A percentile compares a stretch with the other conserved stretches of the same genome.
Evolutionary conservation across 2,113 vertebrate species (phyloP).

Genomic region (Sceloporus undulatus): DNA sequence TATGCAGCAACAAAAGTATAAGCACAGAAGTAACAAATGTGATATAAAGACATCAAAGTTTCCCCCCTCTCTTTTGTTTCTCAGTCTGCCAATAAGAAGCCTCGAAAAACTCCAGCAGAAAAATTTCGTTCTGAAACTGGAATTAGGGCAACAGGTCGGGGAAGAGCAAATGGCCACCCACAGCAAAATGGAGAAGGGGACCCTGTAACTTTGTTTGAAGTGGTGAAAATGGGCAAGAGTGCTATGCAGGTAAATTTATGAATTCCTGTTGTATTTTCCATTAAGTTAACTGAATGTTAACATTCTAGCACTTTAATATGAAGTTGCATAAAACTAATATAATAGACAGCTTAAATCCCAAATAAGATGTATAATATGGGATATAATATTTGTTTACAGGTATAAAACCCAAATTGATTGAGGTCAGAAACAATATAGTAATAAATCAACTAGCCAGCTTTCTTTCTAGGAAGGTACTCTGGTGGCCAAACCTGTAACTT

Average conservation of each 20-base stretch:
- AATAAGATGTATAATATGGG: neutral
- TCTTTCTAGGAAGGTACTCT: neutral
- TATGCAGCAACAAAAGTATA: neutral
- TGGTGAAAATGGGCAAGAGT: constrained; percentile 95
- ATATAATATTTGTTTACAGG: neutral
- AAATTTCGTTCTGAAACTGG: constrained; percentile 82
- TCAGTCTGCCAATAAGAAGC: constrained; percentile 92
- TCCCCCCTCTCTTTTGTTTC: constrained; percentile 63
- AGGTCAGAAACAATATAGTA: neutral
- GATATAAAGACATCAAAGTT: neutral
- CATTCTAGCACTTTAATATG: neutral
- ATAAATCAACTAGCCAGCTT: neutral
- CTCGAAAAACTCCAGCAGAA: constrained; percentile 89
- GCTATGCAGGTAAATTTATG: constrained; percentile 91
- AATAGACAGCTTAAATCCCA: neutral
- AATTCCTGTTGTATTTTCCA: neutral
- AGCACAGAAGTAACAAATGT: neutral
- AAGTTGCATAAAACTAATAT: neutral
- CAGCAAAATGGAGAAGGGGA: constrained; percentile 95
- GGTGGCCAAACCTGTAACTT: neutral
- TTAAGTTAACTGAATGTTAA: neutral
- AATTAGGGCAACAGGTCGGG: constrained; percentile 80
- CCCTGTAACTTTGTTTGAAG: constrained; percentile 94
- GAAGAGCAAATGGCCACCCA: constrained; percentile 92
- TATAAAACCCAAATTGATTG: neutral